Evolutionary conservation across 2,888 invertebrate species (phyloP), one percentile per base, ranked within the genome.

Genomic region (Lepidonotus clava): DNA sequence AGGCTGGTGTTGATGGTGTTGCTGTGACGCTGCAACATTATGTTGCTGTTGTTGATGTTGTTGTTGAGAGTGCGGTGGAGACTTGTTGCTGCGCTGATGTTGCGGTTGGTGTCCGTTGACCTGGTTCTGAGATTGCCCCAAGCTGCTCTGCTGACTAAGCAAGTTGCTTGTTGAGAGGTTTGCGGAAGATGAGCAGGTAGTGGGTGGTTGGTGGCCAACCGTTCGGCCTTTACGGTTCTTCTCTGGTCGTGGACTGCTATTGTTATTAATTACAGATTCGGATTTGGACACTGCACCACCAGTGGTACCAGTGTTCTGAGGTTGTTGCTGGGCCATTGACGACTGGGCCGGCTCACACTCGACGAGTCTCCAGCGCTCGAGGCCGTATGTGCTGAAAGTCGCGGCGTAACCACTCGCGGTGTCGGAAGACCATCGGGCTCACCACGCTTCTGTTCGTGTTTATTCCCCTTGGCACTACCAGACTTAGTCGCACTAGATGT

Each of bases 1-100:
- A 6, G 53, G 34, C 83, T 86, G 86, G 5, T 8, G 86, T 21
- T 83, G 66, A 38, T 86, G 83, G 2, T 86, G 80, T 24, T 87
- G 89, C 34, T 36, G 84, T 8, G 53, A 32, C 21, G 38, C 6
- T n/a, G n/a, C 32, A 11, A 34, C 56, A 24, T 28, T 24, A 11
- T 28, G 46, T 38, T 21, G 14, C 8, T 56, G 28, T 28, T 51
- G 38, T 32, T 46, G 51, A 11, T 41, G 83, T 28, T 1, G 83
- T 6, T 41, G 41, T 32, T 83, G 51, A 11, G 24, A 24, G 53
- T 83, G 41, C 34, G 61, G 84, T 8, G 53, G 53, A 18, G 38
- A 24, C 38, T 38, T 53, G 24, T 56, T 84, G 56, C 36, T 24
- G 11, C 40, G 46, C 28, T 21, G 14, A 21, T 56, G 28, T 28